Base-by-base conservation (phyloP, 2,797 vertebrate species). In the Halcyon badia region DNA sequence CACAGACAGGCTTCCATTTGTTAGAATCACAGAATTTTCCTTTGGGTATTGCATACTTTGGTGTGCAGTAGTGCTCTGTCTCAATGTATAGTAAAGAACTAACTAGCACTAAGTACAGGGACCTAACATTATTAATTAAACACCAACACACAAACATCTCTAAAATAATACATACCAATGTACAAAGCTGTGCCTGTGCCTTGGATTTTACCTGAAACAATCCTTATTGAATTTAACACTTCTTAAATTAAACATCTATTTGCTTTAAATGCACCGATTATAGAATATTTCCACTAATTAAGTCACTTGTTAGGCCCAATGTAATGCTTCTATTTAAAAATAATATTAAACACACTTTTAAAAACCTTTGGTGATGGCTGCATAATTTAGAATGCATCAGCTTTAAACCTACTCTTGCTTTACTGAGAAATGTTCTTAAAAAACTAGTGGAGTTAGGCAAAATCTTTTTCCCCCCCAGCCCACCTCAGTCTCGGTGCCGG, bases 1-100 rank as follows among this genome's bases (percentile, higher is more conserved):
- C 95, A 86, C 80, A 94, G 97, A 97, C 97, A 97, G 97, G 97
- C 98, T 98, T 97, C 97, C 97, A 64, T 95, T 94, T 96, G 89
- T 95, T 96, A 97, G 86, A 97, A 97, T 96, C 95, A 94, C 93
- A 97, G 96, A 97, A 92, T 97, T 96, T 87, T 97, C 98, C 98
- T 98, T 98, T 98, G 97, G 98, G 97, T 97, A 97, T 98, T 98
- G 97, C 97, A 97, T 98, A 97, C 98, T 98, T 98, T 98, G 98
- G 98, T 98, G 98, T 97, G 98, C 97, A 98, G 98, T 98, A 98
- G 98, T 98, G 98, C 98, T 98, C 96, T 94, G 97, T 97, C 98
- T 98, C 98, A 97, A 97, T 97, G 97, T 97, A 97, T 95, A 91
- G 94, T 97, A 95, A 97, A 96, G 97, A 97, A 96, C 90, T 96